Base-by-base conservation (phyloP, 2,113 vertebrate species). In the Cyanoliseus patagonus region DNA sequence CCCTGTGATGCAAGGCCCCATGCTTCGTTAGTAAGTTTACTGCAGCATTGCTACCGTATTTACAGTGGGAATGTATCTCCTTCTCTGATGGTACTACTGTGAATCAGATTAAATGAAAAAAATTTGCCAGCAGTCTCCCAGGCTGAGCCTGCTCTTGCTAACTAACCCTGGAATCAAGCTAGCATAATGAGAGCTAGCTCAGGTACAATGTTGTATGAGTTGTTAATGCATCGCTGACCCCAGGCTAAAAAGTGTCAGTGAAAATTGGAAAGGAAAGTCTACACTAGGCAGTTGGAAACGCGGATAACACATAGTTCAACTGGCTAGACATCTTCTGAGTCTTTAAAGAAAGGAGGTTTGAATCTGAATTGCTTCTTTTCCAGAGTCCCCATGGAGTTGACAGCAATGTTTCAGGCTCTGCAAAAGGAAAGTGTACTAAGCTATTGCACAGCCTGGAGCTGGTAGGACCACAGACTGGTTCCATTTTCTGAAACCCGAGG, bases 361-460 rank as follows among this genome's bases (percentile, higher is more conserved):
- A 80, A 59, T 53, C 9, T 35, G 49, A 62, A 53, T 77, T 70
- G 25, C 39, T 61, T 69, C 49, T 80, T 77, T 86, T 63, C 41
- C 44, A 46, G 31, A 57, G 62, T 64, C 6, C 22, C 55, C 0
- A 1, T 4, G 2, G 2, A 16, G 78, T 0, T 61, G 78, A 57
- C 33, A 72, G 33, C 33, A 64, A 27, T 37, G 3, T 53, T 68
- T 55, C 33, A 51, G 70, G 47, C 41, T 85, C 33, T 82, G 39
- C 10, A 24, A 20, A 3, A 17, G 17, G 15, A 17, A 53, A 74
- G 14, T 22, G n/a, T 18, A 15, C 61, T 33, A 44, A 75, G 72
- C n/a, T 2, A 1, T 46, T 51, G 57, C 16, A 4, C 63, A 88
- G 28, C 7, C 46, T 57, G 39, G 67, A 57, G 75, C 46, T 69